phyloP scores from a whole-genome alignment of 2,797 vertebrate genomes.

The Pseudochirops cupreus region DNA sequence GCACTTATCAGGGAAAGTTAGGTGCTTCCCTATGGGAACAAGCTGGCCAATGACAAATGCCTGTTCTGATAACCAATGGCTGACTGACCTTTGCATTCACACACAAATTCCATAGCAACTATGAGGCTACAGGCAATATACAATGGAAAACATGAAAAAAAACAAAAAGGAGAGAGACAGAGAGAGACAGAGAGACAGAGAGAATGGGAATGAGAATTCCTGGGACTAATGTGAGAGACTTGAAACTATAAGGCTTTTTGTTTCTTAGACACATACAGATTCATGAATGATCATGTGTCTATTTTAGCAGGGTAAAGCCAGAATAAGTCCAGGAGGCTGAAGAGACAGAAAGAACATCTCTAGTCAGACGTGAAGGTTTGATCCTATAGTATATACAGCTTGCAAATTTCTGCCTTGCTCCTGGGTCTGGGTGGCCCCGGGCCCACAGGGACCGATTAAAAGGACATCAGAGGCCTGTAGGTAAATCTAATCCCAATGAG shows the following conservation, averaged over 20 bases:
- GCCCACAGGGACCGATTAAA: neutral
- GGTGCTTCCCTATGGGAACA: constrained; percentile 79
- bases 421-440: neutral
- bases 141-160: neutral
- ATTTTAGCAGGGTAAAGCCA: neutral
- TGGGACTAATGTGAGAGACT: neutral
- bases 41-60: constrained; percentile 49
- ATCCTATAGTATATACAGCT: neutral
- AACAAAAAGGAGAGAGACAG: neutral
- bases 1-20: constrained; percentile 60
- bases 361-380: neutral
- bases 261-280: neutral
- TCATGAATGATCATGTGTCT: neutral
- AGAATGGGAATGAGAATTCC: no score
- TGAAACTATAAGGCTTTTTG: neutral
- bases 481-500: neutral
- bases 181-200: neutral
- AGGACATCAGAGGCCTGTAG: neutral
- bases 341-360: neutral
- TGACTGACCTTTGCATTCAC: constrained; percentile 35
- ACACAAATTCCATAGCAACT: constrained; percentile 42
- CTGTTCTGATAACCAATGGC: neutral
- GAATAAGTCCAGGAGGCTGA: neutral
- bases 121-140: neutral
- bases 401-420: neutral